Evolutionary conservation across 1,140 invertebrate species (phyloP), one percentile per base, ranked within the genome.

Genomic region (Conus betulinus): DNA sequence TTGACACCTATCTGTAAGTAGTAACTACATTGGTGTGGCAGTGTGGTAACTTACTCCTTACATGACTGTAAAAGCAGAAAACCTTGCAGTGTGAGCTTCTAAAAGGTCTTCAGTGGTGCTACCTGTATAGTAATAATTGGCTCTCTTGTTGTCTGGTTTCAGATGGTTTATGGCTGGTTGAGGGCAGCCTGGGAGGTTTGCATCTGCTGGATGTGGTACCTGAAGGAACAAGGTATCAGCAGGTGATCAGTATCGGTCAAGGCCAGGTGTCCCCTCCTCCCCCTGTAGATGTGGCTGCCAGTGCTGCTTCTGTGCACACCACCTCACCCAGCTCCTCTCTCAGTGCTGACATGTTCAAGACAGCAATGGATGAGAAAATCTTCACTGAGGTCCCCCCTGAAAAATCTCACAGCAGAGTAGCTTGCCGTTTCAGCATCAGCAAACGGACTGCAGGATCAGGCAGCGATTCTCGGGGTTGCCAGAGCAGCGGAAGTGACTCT

Each of bases 141-240:
- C 7, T 13, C 11, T 13, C 8, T 20, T 11, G 20, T 11, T 71
- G 67, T 71, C 20, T 71, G 67, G 23, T 55, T 87, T 87, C 87
- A 91, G 91, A 90, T 71, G 89, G 88, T 8, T 86, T 20, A 4
- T 91, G 91, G 91, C 81, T 87, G 87, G 57, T 91, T 23, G 87
- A 91, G 83, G 98, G 98, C 0, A 98, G 98, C 3, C 96, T 99
- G 39, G 98, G 98, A 83, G 98, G 98, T 15, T 96, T 99, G 63
- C 98, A 99, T 94, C 92, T 96, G 39, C 95, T 98, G n/a, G 98
- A 99, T 95, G 97, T 99, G 82, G 98, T 98, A 20, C 96, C 97
- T 11, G 98, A 97, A 92, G 97, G 97, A 0, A 97, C 97, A 85
- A 96, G 97, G 81, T 98, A 99, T 95, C 97, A 98, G 93, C 96